A percentile compares a stretch with the other conserved stretches of the same genome.
These are phyloP conservation scores for Torymus texanus DNA, from an alignment of 2,888 invertebrate genomes.

Conservation along the genomic window DNA sequence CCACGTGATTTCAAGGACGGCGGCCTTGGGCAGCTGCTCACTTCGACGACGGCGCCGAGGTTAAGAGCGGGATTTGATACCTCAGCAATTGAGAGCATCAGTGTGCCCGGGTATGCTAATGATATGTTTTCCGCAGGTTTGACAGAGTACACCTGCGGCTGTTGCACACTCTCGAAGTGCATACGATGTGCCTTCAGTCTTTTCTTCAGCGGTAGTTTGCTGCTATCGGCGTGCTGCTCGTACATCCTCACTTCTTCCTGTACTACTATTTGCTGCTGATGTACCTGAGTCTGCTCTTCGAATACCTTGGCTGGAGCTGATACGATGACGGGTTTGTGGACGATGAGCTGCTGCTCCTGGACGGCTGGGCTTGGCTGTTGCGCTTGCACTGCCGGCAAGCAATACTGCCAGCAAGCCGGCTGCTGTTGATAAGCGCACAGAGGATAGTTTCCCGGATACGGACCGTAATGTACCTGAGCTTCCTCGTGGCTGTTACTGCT, in stretches of 20 bases:
- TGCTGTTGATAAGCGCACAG: slow-evolving; percentile 39
- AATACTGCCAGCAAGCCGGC: slow-evolving; percentile 42
- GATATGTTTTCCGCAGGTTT: slow-evolving; percentile 4
- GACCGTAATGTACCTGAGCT: slow-evolving; percentile 39
- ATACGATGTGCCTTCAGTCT: slow-evolving; percentile 66
- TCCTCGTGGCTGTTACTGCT: slow-evolving; percentile 44
- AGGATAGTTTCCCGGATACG: slow-evolving; percentile 34
- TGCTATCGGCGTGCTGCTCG: too few species aligned
- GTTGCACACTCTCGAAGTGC: not conserved
- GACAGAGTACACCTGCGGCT: slow-evolving; percentile 60
- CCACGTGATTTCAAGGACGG: too few species aligned
- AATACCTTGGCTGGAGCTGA: slow-evolving; percentile 55
- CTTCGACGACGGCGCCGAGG: slow-evolving; percentile 53
- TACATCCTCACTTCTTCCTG: too few species aligned
- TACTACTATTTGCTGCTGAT: too few species aligned
- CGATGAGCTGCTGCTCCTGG: slow-evolving; percentile 61
- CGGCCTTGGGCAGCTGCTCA: not conserved
- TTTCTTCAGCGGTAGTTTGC: slow-evolving; percentile 70
- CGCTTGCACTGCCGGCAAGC: slow-evolving; percentile 35
- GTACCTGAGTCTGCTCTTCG: slow-evolving; percentile 59
- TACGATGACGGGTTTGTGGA: slow-evolving; percentile 27
- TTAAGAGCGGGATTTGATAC: slow-evolving; percentile 37
- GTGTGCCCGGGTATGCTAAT: slow-evolving; percentile 47
- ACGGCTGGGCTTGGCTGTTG: slow-evolving; percentile 57
- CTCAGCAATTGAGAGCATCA: slow-evolving; percentile 70